A percentile compares a stretch with the other conserved stretches of the same genome.
Conservation (phyloP, 2,888 invertebrate genomes). For the Camponotus fellah region DNA sequence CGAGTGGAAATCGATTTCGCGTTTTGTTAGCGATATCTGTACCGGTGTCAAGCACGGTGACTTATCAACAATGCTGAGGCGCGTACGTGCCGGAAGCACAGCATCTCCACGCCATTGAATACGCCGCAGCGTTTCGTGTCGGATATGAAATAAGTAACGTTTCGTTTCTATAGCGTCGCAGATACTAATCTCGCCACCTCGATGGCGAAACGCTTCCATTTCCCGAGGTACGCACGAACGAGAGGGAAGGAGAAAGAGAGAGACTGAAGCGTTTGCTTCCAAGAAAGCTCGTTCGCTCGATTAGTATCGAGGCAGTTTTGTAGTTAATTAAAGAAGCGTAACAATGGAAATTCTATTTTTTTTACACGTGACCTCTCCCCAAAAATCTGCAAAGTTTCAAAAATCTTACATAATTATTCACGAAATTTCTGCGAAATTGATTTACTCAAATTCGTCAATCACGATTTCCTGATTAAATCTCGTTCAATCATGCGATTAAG, state of each 20-base stretch:
- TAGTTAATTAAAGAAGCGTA: not conserved
- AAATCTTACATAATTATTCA: not conserved
- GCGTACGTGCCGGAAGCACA: slow-evolving; percentile 68
- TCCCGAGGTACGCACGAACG: slow-evolving; percentile 52
- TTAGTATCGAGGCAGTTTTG: slow-evolving; percentile 31
- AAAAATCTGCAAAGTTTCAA: slow-evolving; percentile 9
- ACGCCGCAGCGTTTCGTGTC: slow-evolving; percentile 39
- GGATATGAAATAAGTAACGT: slow-evolving; percentile 69
- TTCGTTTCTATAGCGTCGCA: slow-evolving; percentile 57
- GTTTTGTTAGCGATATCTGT: slow-evolving; percentile 69
- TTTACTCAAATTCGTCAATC: slow-evolving; percentile 7
- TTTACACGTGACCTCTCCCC: not conserved
- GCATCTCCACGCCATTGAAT: slow-evolving; percentile 61
- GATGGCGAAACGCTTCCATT: slow-evolving; percentile 61
- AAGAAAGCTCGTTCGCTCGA: slow-evolving; percentile 22
- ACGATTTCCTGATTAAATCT: slow-evolving; percentile 41
- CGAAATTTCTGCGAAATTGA: slow-evolving; percentile 24
- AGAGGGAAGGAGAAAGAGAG: not conserved
- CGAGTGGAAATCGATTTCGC: slow-evolving; percentile 63
- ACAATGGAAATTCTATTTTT: not conserved
- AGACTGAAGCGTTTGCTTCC: not conserved
- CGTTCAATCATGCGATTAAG: slow-evolving; percentile 50
- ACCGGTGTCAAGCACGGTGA: slow-evolving; percentile 61
- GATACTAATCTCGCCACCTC: slow-evolving; percentile 69
- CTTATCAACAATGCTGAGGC: slow-evolving; percentile 70